Evolutionary conservation across 2,113 vertebrate genomes (phyloP), one percentile per base, ranked within the genome.

Genomic region (Myiozetetes cayanensis): DNA sequence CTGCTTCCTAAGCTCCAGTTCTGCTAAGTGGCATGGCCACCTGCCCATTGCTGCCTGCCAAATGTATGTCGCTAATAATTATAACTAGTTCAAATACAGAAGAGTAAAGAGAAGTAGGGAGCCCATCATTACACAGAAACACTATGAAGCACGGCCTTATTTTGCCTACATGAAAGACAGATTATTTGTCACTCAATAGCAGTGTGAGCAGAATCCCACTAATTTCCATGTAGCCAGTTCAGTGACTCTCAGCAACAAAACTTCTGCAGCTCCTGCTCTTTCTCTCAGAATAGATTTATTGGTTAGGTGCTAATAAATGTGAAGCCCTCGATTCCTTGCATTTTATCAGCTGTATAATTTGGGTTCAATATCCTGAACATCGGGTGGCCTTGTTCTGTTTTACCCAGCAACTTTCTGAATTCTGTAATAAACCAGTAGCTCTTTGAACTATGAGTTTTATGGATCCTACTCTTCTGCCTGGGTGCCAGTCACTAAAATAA

Each of bases 21-120:
- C 87, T 85, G 79, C 91, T 83, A 81, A 95, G 72, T 59, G 82
- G 27, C 93, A 78, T 28, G 73, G 88, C 90, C 80, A 84, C 92
- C 67, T 89, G 96, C 95, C 94, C 94, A 46, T 15, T 1, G 0
- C 81, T 84, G 87, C 86, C 85, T 95, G 95, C 94, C 96, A 96
- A 94, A 85, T 47, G 74, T 66, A 35, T 56, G 77, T 46, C 12
- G 7, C 83, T 90, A 33, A 84, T 90, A 83, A 89, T 85, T 91
- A 87, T 90, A 71, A 81, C 61, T 31, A 84, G 58, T 33, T 80
- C 65, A 84, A 89, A 82, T 9, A 80, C 12, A 2, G 83, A 63
- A 33, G 75, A 84, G 67, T 71, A 70, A 89, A 94, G 53, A 68
- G 85, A 87, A 95, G 84, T 77, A 82, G 71, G 81, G 53, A 95